These are phyloP conservation scores for Panagrolaimus sp. DNA, from an alignment of 1,140 invertebrate species.

Conservation along the genomic window DNA sequence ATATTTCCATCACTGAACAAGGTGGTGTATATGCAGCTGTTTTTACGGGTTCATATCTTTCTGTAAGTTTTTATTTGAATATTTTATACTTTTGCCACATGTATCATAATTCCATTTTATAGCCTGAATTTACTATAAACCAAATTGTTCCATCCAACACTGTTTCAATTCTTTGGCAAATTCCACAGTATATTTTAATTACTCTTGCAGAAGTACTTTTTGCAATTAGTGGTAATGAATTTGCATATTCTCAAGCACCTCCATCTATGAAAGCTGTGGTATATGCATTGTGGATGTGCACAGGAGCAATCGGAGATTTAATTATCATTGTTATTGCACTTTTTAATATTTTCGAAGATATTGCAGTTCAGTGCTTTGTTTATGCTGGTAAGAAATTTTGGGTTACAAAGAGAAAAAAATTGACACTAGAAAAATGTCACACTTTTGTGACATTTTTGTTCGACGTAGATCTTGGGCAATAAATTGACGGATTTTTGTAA, in stretches of 20 bases:
- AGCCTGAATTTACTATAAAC: slow-evolving; percentile 64
- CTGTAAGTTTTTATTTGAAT: background rate
- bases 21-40: slow-evolving; percentile 43
- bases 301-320: slow-evolving; percentile 81
- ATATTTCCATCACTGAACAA: slow-evolving; percentile 35
- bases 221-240: slow-evolving; percentile 56
- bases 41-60: slow-evolving; percentile 32
- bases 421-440: no score
- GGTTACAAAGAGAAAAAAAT: no score
- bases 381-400: slow-evolving; percentile 31
- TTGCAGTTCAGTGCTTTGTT: slow-evolving; percentile 60
- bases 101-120: background rate
- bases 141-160: slow-evolving; percentile 65
- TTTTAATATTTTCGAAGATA: slow-evolving; percentile 65
- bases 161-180: slow-evolving; percentile 54
- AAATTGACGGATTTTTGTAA: no score
- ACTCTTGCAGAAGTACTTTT: slow-evolving; percentile 57
- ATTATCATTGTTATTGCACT: slow-evolving; percentile 80
- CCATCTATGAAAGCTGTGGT: slow-evolving; percentile 66
- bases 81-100: background rate
- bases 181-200: slow-evolving; percentile 56
- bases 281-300: slow-evolving; percentile 79
- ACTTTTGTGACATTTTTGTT: no score
- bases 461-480: no score
- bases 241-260: slow-evolving; percentile 59